Evolutionary conservation across 2,797 vertebrate species (phyloP).

Genomic region (Neomorphus geoffroyi): DNA sequence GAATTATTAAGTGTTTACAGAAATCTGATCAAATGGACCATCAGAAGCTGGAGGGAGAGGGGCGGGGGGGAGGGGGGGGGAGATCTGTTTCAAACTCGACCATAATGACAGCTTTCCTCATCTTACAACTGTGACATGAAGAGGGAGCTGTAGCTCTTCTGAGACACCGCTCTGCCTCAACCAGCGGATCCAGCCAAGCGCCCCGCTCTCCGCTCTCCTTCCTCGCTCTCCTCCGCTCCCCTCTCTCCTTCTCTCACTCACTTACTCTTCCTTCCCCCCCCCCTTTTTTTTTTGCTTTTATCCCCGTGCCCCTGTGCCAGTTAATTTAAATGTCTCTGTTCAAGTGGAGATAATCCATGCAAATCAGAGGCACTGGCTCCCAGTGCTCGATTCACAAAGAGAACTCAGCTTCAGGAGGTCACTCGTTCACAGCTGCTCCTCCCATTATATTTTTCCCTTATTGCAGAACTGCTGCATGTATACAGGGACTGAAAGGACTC

Average conservation of each 20-base stretch:
- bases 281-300: conserved; percentile 69
- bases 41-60: not conserved
- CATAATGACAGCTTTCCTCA: conserved; percentile 71
- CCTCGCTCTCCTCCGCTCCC: not conserved
- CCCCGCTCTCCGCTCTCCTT: conserved; percentile 67
- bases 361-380: conserved; percentile 90
- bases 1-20: conserved; percentile 38
- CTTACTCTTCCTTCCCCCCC: conserved; percentile 7
- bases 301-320: conserved; percentile 84
- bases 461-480: conserved; percentile 82
- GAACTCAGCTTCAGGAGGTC: conserved; percentile 89
- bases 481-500: conserved; percentile 85
- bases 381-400: conserved; percentile 91
- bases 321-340: conserved; percentile 93
- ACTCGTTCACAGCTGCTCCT: conserved; percentile 84
- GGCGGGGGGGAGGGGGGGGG: not conserved
- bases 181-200: conserved; percentile 61
- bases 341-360: conserved; percentile 96
- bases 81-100: conserved; percentile 16
- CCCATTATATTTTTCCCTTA: conserved; percentile 79
- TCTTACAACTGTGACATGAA: conserved; percentile 89
- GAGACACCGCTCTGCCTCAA: conserved; percentile 77
- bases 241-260: conserved; percentile 6
- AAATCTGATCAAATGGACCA: conserved; percentile 37
- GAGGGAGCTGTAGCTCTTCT: conserved; percentile 96